These are phyloP conservation scores for Condylostylus longicornis DNA, from an alignment of 1,140 invertebrate species.

Conservation along the genomic window DNA sequence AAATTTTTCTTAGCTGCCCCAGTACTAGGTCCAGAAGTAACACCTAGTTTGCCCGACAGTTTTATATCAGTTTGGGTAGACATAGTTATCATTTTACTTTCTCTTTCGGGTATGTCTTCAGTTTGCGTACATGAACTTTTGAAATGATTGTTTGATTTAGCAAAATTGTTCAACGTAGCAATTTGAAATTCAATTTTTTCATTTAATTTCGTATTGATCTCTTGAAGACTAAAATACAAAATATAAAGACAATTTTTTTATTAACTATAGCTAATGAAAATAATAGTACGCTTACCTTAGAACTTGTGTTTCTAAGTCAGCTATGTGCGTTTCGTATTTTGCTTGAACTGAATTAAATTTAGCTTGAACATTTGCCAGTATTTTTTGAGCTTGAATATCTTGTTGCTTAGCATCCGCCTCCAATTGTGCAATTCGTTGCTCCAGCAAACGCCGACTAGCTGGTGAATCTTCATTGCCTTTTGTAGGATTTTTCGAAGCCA, in stretches of 20 bases:
- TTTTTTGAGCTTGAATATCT: slow-evolving; percentile 49
- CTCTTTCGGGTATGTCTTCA: slow-evolving; percentile 9
- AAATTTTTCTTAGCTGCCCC: background rate
- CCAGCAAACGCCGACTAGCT: slow-evolving; percentile 44
- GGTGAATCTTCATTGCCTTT: slow-evolving; percentile 36
- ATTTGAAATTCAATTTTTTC: slow-evolving; percentile 36
- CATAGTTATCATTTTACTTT: background rate
- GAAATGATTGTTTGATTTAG: slow-evolving; percentile 18
- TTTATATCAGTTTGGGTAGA: background rate
- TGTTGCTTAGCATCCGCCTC: slow-evolving; percentile 51
- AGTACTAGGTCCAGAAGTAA: background rate
- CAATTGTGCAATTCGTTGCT: slow-evolving; percentile 50
- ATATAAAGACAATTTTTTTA: background rate
- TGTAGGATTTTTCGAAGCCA: slow-evolving; percentile 22
- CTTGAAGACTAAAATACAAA: slow-evolving; percentile 31
- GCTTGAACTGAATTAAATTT: slow-evolving; percentile 58
- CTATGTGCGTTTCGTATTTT: slow-evolving; percentile 57
- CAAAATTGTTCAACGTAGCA: slow-evolving; percentile 24
- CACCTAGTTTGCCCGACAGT: slow-evolving; percentile 5
- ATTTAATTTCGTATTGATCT: slow-evolving; percentile 39
- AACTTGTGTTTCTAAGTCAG: slow-evolving; percentile 51
- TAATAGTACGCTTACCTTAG: slow-evolving; percentile 27
- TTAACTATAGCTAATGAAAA: background rate
- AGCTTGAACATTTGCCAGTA: slow-evolving; percentile 51
- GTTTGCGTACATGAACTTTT: slow-evolving; percentile 31